These are phyloP conservation scores for Chaunax sp. DNA, from an alignment of 2,797 vertebrate species.

Conservation along the genomic window DNA sequence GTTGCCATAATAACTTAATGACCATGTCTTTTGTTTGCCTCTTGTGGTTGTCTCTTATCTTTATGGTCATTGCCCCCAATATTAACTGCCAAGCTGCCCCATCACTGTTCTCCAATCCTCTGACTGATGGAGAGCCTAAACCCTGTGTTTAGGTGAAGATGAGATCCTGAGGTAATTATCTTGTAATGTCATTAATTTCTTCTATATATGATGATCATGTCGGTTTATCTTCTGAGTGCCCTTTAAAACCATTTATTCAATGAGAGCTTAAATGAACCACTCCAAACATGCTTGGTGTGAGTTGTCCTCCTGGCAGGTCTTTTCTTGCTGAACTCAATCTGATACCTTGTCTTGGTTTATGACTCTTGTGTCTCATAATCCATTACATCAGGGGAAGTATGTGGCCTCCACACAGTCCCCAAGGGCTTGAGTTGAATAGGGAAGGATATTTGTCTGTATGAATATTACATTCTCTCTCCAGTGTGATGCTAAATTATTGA, in stretches of 20 bases:
- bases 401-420: conserved; percentile 48
- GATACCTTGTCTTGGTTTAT: conserved; percentile 32
- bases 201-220: neutral
- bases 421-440: conserved; percentile 55
- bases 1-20: no score
- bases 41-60: no score
- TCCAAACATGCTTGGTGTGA: conserved; percentile 8
- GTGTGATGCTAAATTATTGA: conserved; percentile 80
- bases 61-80: no score
- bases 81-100: no score
- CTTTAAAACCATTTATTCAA: neutral
- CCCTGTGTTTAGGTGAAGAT: no score
- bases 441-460: conserved; percentile 78
- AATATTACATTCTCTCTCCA: conserved; percentile 75
- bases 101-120: no score
- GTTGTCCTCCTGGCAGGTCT: conserved; percentile 8
- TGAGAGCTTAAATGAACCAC: neutral
- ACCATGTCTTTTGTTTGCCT: no score
- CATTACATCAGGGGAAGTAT: conserved; percentile 46
- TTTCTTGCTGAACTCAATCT: conserved; percentile 36
- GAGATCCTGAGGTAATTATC: neutral
- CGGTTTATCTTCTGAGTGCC: neutral
- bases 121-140: no score
- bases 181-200: neutral
- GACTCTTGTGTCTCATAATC: conserved; percentile 20